These are phyloP conservation scores for Manis javanica DNA, from an alignment of 2,797 vertebrate species.

Conservation along the genomic window DNA sequence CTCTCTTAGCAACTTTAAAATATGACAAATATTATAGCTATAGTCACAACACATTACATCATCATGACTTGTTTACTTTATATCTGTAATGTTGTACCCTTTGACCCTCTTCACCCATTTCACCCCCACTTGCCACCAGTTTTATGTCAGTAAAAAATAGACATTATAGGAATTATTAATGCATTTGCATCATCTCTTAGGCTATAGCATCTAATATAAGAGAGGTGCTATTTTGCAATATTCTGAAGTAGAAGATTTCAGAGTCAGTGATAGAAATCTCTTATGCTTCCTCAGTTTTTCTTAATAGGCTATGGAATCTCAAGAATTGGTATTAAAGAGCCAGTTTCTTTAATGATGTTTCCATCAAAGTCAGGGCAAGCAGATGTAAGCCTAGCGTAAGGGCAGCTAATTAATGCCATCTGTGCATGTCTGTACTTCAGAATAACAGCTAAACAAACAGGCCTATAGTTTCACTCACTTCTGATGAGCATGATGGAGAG, in stretches of 20 bases:
- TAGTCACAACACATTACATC: background rate
- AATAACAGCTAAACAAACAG: background rate
- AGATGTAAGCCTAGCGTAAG: background rate
- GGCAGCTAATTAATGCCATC: background rate
- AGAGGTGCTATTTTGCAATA: background rate
- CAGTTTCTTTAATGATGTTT: constrained; percentile 42
- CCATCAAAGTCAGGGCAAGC: background rate
- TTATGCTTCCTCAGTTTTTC: constrained; percentile 19
- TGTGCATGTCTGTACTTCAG: background rate
- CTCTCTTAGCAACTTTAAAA: background rate
- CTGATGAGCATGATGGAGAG: background rate
- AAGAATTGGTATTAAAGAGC: background rate
- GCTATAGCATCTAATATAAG: background rate
- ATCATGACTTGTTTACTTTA: background rate
- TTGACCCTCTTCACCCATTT: background rate
- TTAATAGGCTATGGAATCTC: background rate
- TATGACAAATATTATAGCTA: background rate
- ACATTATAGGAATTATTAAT: constrained; percentile 8
- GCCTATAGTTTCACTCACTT: background rate
- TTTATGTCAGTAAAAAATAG: constrained; percentile 24
- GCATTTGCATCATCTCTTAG: background rate
- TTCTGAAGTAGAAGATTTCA: background rate
- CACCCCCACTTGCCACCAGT: background rate
- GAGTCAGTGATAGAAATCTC: background rate
- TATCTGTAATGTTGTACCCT: background rate